Evolutionary conservation across 2,113 vertebrate species (phyloP).

Genomic region (Rynchops niger): DNA sequence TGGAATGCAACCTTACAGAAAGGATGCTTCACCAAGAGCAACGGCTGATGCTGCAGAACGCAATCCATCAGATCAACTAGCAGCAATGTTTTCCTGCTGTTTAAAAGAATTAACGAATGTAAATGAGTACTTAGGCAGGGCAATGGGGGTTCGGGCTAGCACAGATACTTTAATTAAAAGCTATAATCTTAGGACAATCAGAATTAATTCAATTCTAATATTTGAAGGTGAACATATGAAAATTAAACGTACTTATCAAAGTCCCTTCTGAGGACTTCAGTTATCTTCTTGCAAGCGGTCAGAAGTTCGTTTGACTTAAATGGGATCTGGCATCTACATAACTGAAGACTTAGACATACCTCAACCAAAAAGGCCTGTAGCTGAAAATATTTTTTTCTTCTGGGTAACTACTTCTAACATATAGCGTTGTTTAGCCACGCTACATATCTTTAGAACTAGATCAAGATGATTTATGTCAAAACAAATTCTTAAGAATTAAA

Average conservation of each 20-base stretch:
- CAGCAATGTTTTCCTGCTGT: not conserved
- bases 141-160: not conserved
- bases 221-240: not conserved
- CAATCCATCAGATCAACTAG: not conserved
- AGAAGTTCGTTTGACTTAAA: not conserved
- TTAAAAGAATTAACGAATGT: not conserved
- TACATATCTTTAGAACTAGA: not conserved
- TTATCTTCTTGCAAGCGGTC: not conserved
- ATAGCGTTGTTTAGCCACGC: fast-evolving
- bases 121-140: not conserved
- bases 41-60: not conserved
- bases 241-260: not conserved
- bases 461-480: not conserved
- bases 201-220: not conserved
- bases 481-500: not conserved
- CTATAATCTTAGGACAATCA: not conserved
- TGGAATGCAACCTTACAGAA: not conserved
- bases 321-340: not conserved
- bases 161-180: not conserved
- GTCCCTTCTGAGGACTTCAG: not conserved
- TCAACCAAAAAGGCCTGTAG: not conserved
- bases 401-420: not conserved
- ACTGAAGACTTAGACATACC: not conserved
- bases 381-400: not conserved
- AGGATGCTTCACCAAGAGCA: not conserved